phyloP scores from a whole-genome alignment of 2,888 invertebrate species.

The Plemyria rubiginata region DNA sequence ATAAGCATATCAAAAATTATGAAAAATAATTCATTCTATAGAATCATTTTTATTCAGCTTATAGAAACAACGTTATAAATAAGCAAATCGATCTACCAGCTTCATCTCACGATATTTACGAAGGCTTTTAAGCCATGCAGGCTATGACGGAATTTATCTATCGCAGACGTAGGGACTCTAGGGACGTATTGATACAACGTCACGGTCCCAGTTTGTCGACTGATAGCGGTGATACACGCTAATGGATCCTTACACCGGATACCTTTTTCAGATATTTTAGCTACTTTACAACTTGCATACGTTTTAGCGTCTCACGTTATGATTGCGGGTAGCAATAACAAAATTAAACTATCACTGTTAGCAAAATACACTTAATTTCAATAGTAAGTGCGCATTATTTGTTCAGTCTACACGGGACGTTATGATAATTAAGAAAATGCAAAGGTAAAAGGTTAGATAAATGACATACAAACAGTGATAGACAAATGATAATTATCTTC shows the following conservation, averaged over 20 bases:
- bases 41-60: not conserved
- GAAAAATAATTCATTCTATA: not conserved
- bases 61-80: conserved; percentile 16
- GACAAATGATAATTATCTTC: too few species aligned
- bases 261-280: conserved; percentile 32
- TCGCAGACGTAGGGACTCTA: conserved; percentile 55
- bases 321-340: conserved; percentile 13
- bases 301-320: conserved; percentile 3
- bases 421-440: too few species aligned
- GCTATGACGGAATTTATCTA: conserved; percentile 56
- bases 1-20: too few species aligned
- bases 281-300: conserved; percentile 26
- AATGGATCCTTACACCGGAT: conserved; percentile 62
- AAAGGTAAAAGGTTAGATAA: too few species aligned
- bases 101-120: conserved; percentile 45
- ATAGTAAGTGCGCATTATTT: too few species aligned
- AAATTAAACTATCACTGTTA: not conserved
- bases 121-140: conserved; percentile 49
- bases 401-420: too few species aligned
- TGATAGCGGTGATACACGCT: conserved; percentile 71
- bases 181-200: conserved; percentile 58
- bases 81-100: conserved; percentile 30
- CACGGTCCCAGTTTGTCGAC: conserved; percentile 59
- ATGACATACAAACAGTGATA: too few species aligned
- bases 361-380: not conserved